Conservation (phyloP, 2,888 invertebrate species). For the Galeruca laticollis region DNA sequence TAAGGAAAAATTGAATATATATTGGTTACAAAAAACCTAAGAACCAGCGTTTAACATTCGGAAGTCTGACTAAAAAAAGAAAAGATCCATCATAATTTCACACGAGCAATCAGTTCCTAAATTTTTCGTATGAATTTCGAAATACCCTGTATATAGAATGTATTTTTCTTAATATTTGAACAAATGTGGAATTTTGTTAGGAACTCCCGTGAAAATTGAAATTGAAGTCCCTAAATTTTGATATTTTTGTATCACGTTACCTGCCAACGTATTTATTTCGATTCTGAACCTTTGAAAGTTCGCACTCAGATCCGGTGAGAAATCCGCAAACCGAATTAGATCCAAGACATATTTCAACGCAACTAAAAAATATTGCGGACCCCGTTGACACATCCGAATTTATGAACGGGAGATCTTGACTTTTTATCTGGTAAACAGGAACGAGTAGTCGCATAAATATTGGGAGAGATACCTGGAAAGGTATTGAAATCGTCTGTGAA, state of each 20-base stretch:
- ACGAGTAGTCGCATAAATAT: conserved; percentile 27
- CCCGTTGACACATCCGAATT: conserved; percentile 32
- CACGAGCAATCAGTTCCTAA: too few relatives aligned
- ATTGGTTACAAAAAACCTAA: too few relatives aligned
- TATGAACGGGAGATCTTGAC: conserved; percentile 32
- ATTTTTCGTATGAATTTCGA: too few relatives aligned
- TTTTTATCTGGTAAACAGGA: conserved; percentile 25
- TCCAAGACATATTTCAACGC: conserved; percentile 36
- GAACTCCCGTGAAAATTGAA: neutral
- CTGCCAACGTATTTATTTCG: neutral
- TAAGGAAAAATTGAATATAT: too few relatives aligned
- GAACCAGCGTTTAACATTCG: too few relatives aligned
- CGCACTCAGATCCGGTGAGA: conserved; percentile 6
- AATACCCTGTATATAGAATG: too few relatives aligned
- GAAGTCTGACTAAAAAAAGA: too few relatives aligned
- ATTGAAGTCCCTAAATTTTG: neutral
- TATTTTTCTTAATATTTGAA: too few relatives aligned
- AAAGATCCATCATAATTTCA: too few relatives aligned
- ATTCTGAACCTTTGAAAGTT: neutral
- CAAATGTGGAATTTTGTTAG: too few relatives aligned
- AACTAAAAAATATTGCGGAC: conserved; percentile 29
- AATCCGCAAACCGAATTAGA: conserved; percentile 37
- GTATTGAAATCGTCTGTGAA: conserved; percentile 8
- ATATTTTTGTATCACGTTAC: conserved; percentile 4
- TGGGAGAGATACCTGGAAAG: conserved; percentile 14